A percentile compares a stretch with the other conserved stretches of the same genome.
These are phyloP conservation scores for Linnaemya tessellans DNA, from an alignment of 2,888 invertebrate genomes.

Conservation along the genomic window DNA sequence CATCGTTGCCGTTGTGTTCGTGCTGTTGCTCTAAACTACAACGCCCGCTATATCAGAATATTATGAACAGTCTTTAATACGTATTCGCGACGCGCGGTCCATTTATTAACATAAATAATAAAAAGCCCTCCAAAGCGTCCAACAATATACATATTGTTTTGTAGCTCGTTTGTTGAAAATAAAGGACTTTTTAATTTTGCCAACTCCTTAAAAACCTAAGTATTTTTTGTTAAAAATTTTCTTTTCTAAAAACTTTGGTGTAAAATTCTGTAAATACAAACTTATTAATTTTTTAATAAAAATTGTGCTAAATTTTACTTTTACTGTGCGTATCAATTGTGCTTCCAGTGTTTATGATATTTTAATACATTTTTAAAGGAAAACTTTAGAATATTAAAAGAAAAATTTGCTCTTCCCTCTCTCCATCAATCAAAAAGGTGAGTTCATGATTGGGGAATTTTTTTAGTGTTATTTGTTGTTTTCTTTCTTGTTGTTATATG, in stretches of 20 bases:
- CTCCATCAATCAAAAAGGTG: conserved; percentile 40
- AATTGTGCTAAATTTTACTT: conserved; percentile 17
- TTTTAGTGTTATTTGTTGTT: background rate
- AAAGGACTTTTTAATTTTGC: conserved; percentile 27
- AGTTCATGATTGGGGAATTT: conserved; percentile 26
- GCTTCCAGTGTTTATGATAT: conserved; percentile 30
- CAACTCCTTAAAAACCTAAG: conserved; percentile 25
- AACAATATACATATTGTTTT: conserved; percentile 8
- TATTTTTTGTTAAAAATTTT: background rate
- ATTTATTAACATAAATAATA: conserved; percentile 35
- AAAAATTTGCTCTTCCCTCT: conserved; percentile 8
- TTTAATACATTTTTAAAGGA: background rate
- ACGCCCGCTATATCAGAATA: conserved; percentile 78
- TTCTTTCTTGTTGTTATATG: conserved; percentile 28
- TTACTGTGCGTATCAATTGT: conserved; percentile 27
- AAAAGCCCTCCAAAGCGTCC: conserved; percentile 14
- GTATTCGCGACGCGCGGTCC: conserved; percentile 78
- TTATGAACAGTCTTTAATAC: conserved; percentile 79
- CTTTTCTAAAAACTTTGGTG: background rate
- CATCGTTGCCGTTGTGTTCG: conserved; percentile 43
- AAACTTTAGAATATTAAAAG: conserved; percentile 16
- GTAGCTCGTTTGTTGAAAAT: background rate
- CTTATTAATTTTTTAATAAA: background rate
- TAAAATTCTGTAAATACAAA: background rate
- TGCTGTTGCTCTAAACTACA: conserved; percentile 73